A percentile compares a stretch with the other conserved stretches of the same genome.
Evolutionary conservation across 2,113 vertebrate species (phyloP).

Genomic region (Amphiprion percula): DNA sequence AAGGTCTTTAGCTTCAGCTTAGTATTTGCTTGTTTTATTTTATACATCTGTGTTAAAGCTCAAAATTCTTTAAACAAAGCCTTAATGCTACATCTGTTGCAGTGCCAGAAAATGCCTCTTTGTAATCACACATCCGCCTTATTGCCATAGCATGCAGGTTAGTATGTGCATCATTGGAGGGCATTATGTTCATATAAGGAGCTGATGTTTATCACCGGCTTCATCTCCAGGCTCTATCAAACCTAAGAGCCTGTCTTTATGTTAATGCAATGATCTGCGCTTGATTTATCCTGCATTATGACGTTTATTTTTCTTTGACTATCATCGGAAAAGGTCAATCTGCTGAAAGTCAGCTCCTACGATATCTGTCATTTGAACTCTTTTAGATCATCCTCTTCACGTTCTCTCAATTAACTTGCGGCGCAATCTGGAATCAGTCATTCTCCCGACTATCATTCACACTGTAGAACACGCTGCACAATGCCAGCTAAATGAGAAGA

Average conservation of each 20-base stretch:
- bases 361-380: conserved; percentile 69
- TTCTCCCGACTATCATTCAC: conserved; percentile 48
- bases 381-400: conserved; percentile 49
- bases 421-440: conserved; percentile 63
- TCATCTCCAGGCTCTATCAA: conserved; percentile 69
- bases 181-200: conserved; percentile 68
- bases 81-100: conserved; percentile 27
- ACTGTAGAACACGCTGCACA: conserved; percentile 20
- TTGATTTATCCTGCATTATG: conserved; percentile 66
- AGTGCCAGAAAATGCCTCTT: conserved; percentile 25
- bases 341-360: conserved; percentile 54
- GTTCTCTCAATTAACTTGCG: conserved; percentile 66
- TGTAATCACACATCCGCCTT: conserved; percentile 56
- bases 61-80: conserved; percentile 18
- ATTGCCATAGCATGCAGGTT: conserved; percentile 57
- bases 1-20: conserved; percentile 10
- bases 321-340: conserved; percentile 77
- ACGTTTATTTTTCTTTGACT: conserved; percentile 72
- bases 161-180: conserved; percentile 66
- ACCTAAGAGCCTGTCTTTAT: conserved; percentile 59
- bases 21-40: conserved; percentile 13
- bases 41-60: background rate
- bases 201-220: conserved; percentile 66
- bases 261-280: conserved; percentile 71
- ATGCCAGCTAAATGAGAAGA: conserved; percentile 65